Conservation (phyloP, 2,888 invertebrate genomes). For the Lamellibrachia columna region DNA sequence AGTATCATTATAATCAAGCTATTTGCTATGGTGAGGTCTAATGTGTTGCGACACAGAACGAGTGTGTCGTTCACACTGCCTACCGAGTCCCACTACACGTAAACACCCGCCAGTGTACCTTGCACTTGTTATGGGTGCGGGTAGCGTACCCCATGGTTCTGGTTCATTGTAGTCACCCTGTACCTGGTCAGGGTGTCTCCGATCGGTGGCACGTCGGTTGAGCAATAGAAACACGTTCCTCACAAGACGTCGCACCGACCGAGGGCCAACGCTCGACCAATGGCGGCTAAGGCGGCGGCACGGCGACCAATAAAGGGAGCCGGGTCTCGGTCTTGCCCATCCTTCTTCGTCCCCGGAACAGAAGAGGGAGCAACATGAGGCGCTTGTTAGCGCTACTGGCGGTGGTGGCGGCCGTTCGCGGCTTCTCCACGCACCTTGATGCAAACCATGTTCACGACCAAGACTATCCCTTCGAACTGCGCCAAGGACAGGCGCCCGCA, state of each 20-base stretch:
- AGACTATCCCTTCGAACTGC: background rate
- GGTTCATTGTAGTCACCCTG: background rate
- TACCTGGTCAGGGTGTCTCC: background rate
- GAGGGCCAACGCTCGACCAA: background rate
- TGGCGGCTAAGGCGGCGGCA: background rate
- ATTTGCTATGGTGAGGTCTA: background rate
- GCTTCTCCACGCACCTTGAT: background rate
- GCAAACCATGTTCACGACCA: slow-evolving; percentile 24
- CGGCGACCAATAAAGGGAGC: background rate
- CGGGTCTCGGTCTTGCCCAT: background rate
- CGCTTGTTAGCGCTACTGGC: slow-evolving; percentile 13
- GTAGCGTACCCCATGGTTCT: background rate
- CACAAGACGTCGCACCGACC: background rate
- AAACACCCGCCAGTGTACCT: background rate
- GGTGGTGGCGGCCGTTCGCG: background rate
- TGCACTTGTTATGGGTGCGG: background rate
- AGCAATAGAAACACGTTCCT: background rate
- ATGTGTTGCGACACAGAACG: background rate
- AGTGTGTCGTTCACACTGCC: background rate
- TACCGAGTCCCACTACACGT: background rate
- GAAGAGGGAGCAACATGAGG: slow-evolving; percentile 2
- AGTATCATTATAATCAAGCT: background rate
- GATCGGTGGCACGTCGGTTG: background rate
- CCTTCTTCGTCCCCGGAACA: slow-evolving; percentile 10
- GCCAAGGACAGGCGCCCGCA: background rate